Conservation (phyloP, 1,140 invertebrate genomes). For the Agraylea sexmaculata region DNA sequence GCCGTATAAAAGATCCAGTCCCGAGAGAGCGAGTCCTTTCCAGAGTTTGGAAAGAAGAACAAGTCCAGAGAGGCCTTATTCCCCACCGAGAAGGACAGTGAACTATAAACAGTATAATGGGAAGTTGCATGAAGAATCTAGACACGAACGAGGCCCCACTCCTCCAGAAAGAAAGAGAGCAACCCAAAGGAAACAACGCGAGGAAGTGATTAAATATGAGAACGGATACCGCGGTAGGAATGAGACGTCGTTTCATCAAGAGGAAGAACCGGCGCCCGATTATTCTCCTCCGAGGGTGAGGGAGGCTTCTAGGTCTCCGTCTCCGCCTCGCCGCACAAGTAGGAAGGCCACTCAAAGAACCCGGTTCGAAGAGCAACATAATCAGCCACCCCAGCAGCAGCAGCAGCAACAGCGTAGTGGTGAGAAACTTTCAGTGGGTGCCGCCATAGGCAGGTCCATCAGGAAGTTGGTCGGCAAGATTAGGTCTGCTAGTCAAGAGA, state of each 20-base stretch:
- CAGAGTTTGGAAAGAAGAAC: slow-evolving; percentile 31
- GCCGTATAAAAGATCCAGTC: slow-evolving; percentile 24
- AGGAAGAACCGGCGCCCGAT: slow-evolving; percentile 47
- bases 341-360: slow-evolving; percentile 54
- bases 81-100: slow-evolving; percentile 30
- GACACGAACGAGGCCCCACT: slow-evolving; percentile 34
- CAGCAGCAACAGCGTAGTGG: slow-evolving; percentile 33
- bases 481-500: slow-evolving; percentile 58
- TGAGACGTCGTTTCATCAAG: slow-evolving; percentile 34
- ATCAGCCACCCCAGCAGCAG: slow-evolving; percentile 34
- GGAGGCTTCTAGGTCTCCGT: slow-evolving; percentile 34
- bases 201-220: slow-evolving; percentile 25
- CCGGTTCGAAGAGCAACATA: slow-evolving; percentile 46
- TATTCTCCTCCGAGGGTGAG: slow-evolving; percentile 52
- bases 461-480: slow-evolving; percentile 67
- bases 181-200: slow-evolving; percentile 29
- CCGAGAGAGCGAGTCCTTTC: slow-evolving; percentile 37
- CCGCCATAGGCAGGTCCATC: slow-evolving; percentile 56
- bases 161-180: slow-evolving; percentile 48
- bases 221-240: slow-evolving; percentile 42
- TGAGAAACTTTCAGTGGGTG: slow-evolving; percentile 41
- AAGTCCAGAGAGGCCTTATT: slow-evolving; percentile 27
- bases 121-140: slow-evolving; percentile 5
- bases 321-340: slow-evolving; percentile 36
- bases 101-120: slow-evolving; percentile 13